Evolutionary conservation across 2,888 invertebrate species (phyloP).

Genomic region (Ophion obscuratus): DNA sequence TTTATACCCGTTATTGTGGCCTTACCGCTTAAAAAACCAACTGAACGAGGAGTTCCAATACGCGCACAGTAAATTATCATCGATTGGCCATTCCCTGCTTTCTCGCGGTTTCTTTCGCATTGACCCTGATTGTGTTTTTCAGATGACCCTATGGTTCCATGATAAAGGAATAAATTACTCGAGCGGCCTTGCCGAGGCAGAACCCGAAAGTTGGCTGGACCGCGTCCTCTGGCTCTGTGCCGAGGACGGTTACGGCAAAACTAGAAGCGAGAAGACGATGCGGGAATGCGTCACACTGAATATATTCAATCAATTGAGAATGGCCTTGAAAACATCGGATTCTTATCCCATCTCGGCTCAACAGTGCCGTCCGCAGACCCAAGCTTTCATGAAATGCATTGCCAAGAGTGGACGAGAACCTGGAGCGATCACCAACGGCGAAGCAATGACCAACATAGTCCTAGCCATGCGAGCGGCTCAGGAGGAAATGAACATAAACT

Average conservation of each 20-base stretch:
- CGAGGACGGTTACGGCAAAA: slow-evolving; percentile 68
- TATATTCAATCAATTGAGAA: slow-evolving; percentile 77
- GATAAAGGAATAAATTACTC: slow-evolving; percentile 77
- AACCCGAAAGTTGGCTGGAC: slow-evolving; percentile 74
- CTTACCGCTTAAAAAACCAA: too few relatives aligned
- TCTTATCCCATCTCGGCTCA: slow-evolving; percentile 65
- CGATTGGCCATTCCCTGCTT: slow-evolving; percentile 29
- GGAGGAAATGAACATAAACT: slow-evolving; percentile 15
- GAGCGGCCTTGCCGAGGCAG: slow-evolving; percentile 61
- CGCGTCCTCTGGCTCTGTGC: slow-evolving; percentile 79
- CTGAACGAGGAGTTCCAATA: too few relatives aligned
- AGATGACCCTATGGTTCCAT: slow-evolving; percentile 78
- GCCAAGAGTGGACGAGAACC: slow-evolving; percentile 46
- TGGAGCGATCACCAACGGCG: slow-evolving; percentile 71
- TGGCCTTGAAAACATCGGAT: slow-evolving; percentile 72
- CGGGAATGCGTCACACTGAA: slow-evolving; percentile 77
- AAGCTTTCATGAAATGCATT: slow-evolving; percentile 70
- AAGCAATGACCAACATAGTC: slow-evolving; percentile 72
- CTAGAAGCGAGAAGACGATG: slow-evolving; percentile 73
- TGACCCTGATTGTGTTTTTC: slow-evolving; percentile 59
- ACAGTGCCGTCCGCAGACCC: slow-evolving; percentile 69
- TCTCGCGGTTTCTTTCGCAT: slow-evolving; percentile 15
- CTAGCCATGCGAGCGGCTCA: slow-evolving; percentile 62
- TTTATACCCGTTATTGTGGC: too few relatives aligned
- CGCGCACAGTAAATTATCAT: neutral